Evolutionary conservation across 2,113 vertebrate genomes (phyloP).

Genomic region (Dipodomys stephensi): DNA sequence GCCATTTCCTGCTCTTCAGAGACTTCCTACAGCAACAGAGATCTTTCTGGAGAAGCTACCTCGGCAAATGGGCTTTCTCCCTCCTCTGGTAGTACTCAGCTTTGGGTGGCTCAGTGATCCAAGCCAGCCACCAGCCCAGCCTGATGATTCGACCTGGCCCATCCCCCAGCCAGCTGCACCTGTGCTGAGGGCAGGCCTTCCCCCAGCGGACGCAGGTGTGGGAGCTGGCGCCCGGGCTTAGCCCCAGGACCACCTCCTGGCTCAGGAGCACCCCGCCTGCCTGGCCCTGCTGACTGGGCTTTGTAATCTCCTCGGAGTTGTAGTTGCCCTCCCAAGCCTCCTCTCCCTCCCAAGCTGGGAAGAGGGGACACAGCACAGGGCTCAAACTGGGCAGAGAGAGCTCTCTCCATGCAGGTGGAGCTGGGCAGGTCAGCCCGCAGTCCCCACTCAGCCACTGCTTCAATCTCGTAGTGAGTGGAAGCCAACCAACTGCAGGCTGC

Average conservation of each 20-base stretch:
- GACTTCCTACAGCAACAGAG: background rate
- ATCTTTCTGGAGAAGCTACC: background rate
- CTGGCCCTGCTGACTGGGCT: background rate
- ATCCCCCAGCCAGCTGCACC: background rate
- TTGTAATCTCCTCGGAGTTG: too few relatives aligned
- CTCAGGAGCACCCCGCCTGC: background rate
- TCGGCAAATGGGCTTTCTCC: background rate
- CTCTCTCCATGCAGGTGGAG: too few relatives aligned
- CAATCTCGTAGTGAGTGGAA: background rate
- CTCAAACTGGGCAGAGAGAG: too few relatives aligned
- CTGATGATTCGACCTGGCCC: fast-evolving
- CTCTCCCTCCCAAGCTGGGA: too few relatives aligned
- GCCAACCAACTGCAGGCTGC: background rate
- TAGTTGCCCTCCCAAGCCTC: too few relatives aligned
- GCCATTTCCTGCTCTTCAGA: too few relatives aligned
- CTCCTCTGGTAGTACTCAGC: background rate
- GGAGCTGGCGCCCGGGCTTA: background rate
- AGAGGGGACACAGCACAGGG: too few relatives aligned
- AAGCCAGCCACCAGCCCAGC: background rate
- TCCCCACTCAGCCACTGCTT: background rate
- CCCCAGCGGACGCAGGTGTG: background rate
- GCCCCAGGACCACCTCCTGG: background rate
- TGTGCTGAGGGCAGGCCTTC: too few relatives aligned
- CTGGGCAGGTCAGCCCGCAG: background rate
- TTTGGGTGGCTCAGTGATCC: background rate